phyloP scores from a whole-genome alignment of 2,797 vertebrate species.

The Anableps anableps region DNA sequence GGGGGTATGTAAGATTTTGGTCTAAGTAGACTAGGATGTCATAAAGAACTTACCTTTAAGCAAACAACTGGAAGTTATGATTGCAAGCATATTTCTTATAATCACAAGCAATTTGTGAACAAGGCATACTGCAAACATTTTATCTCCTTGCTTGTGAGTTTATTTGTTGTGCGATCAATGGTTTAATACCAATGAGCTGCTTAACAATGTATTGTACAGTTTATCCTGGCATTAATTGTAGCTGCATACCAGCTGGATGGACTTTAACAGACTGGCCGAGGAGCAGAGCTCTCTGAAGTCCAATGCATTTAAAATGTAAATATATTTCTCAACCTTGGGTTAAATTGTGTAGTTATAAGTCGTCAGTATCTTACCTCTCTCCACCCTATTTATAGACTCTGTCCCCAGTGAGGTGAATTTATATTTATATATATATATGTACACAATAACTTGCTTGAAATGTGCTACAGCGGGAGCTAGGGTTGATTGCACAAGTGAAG shows the following conservation, averaged over 20 bases:
- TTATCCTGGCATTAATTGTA: constrained; percentile 28
- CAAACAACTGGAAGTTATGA: not conserved
- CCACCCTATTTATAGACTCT: too few species aligned
- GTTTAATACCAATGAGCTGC: not conserved
- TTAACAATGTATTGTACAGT: constrained; percentile 6
- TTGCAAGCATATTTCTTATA: constrained; percentile 6
- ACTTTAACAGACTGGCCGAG: constrained; percentile 41
- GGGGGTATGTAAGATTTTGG: not conserved
- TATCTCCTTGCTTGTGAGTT: not conserved
- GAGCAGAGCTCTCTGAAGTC: too few species aligned
- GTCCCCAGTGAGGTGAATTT: too few species aligned
- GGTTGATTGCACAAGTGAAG: too few species aligned
- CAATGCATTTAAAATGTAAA: too few species aligned
- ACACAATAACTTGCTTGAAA: too few species aligned
- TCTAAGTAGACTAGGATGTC: not conserved
- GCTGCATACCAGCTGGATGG: constrained; percentile 45
- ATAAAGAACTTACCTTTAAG: not conserved
- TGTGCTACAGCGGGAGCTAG: too few species aligned
- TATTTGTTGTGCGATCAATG: not conserved
- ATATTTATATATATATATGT: too few species aligned
- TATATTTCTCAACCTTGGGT: not conserved
- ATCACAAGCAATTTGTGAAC: constrained; percentile 1
- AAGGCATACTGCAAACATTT: not conserved
- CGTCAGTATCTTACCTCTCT: not conserved
- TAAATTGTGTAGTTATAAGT: not conserved